Conservation (phyloP, 2,888 invertebrate genomes). For the Dorcus hopei region DNA sequence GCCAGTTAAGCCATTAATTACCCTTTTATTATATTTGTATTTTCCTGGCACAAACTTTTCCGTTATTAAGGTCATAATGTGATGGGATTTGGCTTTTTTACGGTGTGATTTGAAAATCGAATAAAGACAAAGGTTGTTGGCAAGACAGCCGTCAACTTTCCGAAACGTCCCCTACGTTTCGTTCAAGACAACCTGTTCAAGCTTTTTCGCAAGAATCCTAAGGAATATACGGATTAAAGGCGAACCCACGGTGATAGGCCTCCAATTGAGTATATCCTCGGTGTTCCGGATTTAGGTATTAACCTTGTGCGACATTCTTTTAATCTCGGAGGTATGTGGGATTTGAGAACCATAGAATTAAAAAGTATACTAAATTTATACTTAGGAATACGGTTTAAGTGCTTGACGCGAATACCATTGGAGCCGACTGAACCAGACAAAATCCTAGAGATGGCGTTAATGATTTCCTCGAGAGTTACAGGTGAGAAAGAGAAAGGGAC, state of each 20-base stretch:
- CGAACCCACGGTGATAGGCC: not conserved
- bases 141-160: slow-evolving; percentile 40
- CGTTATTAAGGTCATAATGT: slow-evolving; percentile 39
- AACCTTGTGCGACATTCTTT: not conserved
- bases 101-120: slow-evolving; percentile 32
- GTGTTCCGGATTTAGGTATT: not conserved
- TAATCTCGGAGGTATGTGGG: not conserved
- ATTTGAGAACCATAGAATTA: not conserved
- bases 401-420: not conserved
- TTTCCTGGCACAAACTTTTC: no score
- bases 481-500: not conserved
- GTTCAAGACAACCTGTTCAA: no score
- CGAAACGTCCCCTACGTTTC: slow-evolving; percentile 33
- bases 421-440: not conserved
- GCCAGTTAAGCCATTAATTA: no score
- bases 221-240: not conserved
- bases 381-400: not conserved
- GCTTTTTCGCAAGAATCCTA: not conserved
- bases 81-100: slow-evolving; percentile 29
- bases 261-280: not conserved
- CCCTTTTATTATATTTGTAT: no score
- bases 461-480: not conserved
- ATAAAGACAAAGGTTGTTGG: slow-evolving; percentile 36
- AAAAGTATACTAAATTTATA: not conserved
- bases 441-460: not conserved